Evolutionary conservation across 1,140 invertebrate species (phyloP).

Genomic region (Ostrea denselamellosa): DNA sequence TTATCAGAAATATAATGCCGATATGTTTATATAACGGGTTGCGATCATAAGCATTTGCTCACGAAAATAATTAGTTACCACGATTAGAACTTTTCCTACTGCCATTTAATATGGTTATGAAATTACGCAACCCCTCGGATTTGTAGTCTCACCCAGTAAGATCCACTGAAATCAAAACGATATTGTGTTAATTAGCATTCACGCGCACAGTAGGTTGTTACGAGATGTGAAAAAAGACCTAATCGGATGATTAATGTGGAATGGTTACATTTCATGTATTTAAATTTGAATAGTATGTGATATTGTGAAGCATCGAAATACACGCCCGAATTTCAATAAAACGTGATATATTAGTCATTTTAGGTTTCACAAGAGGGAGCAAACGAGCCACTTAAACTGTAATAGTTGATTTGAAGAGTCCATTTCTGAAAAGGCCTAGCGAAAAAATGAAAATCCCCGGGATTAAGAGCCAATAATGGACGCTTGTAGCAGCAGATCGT

Average conservation of each 20-base stretch:
- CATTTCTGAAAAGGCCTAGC: background rate
- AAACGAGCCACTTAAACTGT: background rate
- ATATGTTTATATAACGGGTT: too few relatives aligned
- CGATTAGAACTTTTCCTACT: too few relatives aligned
- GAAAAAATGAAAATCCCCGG: background rate
- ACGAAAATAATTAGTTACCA: too few relatives aligned
- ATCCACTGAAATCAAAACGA: background rate
- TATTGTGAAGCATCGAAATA: background rate
- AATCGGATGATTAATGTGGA: background rate
- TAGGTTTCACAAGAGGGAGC: background rate
- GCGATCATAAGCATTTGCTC: too few relatives aligned
- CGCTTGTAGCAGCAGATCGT: background rate
- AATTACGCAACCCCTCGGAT: background rate
- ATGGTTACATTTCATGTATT: background rate
- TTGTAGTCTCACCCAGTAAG: background rate
- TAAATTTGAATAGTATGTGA: background rate
- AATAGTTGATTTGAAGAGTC: background rate
- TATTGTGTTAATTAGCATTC: conserved; percentile 23
- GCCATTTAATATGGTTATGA: background rate
- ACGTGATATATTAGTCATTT: background rate
- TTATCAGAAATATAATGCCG: too few relatives aligned
- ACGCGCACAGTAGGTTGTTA: conserved; percentile 10
- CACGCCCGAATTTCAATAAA: background rate
- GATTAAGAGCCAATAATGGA: background rate
- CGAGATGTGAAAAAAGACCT: background rate